Evolutionary conservation across 2,113 vertebrate species (phyloP), one percentile per base, ranked within the genome.

Genomic region (Sturnus vulgaris): DNA sequence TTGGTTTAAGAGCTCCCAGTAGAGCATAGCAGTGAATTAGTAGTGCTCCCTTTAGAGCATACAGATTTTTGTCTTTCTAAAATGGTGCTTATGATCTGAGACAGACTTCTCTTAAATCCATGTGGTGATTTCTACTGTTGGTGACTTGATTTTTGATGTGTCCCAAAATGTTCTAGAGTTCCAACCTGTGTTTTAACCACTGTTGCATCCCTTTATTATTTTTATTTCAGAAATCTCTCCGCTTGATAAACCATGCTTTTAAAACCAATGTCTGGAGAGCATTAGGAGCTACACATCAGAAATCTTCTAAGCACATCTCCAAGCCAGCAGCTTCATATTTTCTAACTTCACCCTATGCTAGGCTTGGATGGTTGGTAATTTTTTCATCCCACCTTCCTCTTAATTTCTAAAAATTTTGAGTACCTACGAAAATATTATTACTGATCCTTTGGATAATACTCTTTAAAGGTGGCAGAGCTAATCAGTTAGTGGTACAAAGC

Each of bases 321-420:
- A 96, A 90, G 13, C 97, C 98, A 73, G 15, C 56, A 40, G 97
- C 97, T 25, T 97, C 97, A 0, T 98, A 98, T 92, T 98, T 96
- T 96, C 35, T 97, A 75, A 92, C 96, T 11, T 56, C 88, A 28
- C 94, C 98, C 27, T 98, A 98, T 42, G 94, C 98, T 6, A 97
- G 97, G 47, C 98, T 98, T 68, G 98, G 98, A n/a, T 98, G 98
- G 98, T 98, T 96, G 25, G 98, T 97, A 28, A 82, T 27, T 66
- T 83, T 66, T 89, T 27, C 24, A 24, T 85, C 42, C 18, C 11
- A 17, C 15, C 7, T 80, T 35, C 25, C 40, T 89, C 52, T 35
- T 89, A 33, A 18, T 94, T 90, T 94, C 60, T 88, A 68, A 77
- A 86, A 83, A 52, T 61, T 63, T 69, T 72, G 12, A 61, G 13